Base-by-base conservation (phyloP, 1,140 invertebrate species). In the Pollicipes pollicipes region DNA sequence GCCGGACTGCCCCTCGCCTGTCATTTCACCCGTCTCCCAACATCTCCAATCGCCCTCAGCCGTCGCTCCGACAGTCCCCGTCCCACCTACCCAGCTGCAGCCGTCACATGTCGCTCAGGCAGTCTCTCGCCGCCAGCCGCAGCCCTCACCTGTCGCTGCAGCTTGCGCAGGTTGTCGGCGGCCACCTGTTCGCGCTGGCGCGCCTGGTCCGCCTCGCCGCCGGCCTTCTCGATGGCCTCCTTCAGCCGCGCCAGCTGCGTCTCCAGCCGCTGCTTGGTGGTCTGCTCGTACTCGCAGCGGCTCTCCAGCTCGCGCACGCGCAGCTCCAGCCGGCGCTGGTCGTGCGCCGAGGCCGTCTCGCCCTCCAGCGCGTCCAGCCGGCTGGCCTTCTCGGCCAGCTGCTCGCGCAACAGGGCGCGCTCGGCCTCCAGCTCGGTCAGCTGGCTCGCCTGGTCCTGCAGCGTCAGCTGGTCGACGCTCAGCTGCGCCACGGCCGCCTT, bases 241-340 rank as follows among this genome's bases (percentile, higher is more conserved):
- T 93, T 93, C 68, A 91, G 80, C 72, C 93, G 82, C 28, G 84
- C 81, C 71, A 91, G 85, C 81, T 94, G 91, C 3, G 83, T 83
- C 85, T 96, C 93, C 3, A 93, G 79, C 32, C 92, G 85, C 13
- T 87, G 84, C 74, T 88, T 85, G 0, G 90, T 91, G 0, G 91
- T 92, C 76, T 88, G 87, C 77, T 97, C 93, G 70, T 96, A 81
- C 74, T 96, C 93, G 30, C 95, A 80, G 74, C 90, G 90, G 0
- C 90, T 91, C 78, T 96, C 93, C 66, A 96, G 80, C 77, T 97
- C 94, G 80, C 92, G 87, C 0, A 88, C 85, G 76, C 89, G 89
- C 74, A 90, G 83, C 78, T 93, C 90, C 70, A 91, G 83, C 70
- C 83, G 78, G 30, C 75, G 72, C 71, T 83, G 88, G 37, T 84